Evolutionary conservation across 2,797 vertebrate species (phyloP).

Genomic region (Halcyon chelicuti): DNA sequence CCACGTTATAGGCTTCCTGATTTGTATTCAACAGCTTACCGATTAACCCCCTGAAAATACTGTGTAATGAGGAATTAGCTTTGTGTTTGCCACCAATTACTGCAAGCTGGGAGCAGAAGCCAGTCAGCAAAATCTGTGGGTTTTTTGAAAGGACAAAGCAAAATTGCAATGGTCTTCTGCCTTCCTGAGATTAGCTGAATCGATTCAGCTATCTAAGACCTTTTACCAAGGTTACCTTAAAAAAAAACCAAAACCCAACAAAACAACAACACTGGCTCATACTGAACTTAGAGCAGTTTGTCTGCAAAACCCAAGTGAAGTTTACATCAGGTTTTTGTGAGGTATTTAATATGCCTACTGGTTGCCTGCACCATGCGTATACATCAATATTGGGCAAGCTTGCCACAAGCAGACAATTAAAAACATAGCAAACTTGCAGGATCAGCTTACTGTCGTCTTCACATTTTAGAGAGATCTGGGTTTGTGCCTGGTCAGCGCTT

Average conservation of each 20-base stretch:
- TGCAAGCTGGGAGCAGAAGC: constrained; percentile 22
- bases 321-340: background rate
- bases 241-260: background rate
- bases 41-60: constrained; percentile 17
- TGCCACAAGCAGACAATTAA: constrained; percentile 68
- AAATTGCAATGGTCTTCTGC: constrained; percentile 1
- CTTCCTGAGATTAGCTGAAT: background rate
- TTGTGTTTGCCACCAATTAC: constrained; percentile 44
- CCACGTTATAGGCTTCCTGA: background rate
- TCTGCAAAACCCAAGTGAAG: background rate
- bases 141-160: constrained; percentile 27
- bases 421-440: constrained; percentile 53
- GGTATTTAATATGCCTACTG: background rate
- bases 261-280: background rate
- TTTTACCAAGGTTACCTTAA: constrained; percentile 25
- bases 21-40: background rate
- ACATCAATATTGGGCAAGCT: constrained; percentile 2
- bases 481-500: constrained; percentile 62
- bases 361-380: background rate
- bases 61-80: constrained; percentile 50
- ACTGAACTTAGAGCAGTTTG: background rate
- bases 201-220: background rate
- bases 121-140: constrained; percentile 12
- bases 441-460: constrained; percentile 66
- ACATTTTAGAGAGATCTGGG: constrained; percentile 23